A percentile compares a stretch with the other conserved stretches of the same genome.
Conservation (phyloP, 2,113 vertebrate species). For the Esox niger region DNA sequence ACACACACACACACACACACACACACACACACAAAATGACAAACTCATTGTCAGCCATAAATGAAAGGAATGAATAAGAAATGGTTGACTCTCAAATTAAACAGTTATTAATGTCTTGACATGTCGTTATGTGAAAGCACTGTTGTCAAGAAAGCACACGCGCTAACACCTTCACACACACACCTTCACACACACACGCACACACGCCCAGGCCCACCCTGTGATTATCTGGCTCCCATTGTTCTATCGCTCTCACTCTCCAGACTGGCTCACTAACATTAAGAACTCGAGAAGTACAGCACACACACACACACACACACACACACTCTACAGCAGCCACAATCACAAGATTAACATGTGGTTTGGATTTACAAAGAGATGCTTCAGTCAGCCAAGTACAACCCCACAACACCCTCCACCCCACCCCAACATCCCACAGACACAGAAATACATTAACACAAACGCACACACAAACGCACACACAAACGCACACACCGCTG, state of each 20-base stretch:
- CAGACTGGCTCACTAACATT: conserved; percentile 62
- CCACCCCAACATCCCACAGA: too few species aligned
- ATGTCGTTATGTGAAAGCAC: conserved; percentile 65
- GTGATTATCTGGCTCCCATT: conserved; percentile 68
- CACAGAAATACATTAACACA: conserved; percentile 7
- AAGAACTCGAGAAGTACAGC: conserved; percentile 2
- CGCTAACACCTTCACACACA: conserved; percentile 15
- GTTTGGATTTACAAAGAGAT: conserved; percentile 40
- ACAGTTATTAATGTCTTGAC: conserved; percentile 58
- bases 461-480: conserved; percentile 5
- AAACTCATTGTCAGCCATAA: conserved; percentile 47
- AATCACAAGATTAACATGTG: conserved; percentile 39
- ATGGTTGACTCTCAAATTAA: conserved; percentile 46
- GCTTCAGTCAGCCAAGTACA: conserved; percentile 51
- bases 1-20: neutral
- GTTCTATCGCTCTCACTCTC: conserved; percentile 52
- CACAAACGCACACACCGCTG: conserved; percentile 2
- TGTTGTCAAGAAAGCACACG: conserved; percentile 40
- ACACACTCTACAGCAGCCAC: conserved; percentile 47
- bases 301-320: conserved; percentile 57
- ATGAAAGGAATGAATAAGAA: conserved; percentile 61
- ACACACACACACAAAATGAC: neutral
- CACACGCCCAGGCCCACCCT: conserved; percentile 27
- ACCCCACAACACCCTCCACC: neutral
- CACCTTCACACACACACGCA: conserved; percentile 21